Conservation (phyloP, 1,140 invertebrate genomes). For the Tetramorium alpestre region DNA sequence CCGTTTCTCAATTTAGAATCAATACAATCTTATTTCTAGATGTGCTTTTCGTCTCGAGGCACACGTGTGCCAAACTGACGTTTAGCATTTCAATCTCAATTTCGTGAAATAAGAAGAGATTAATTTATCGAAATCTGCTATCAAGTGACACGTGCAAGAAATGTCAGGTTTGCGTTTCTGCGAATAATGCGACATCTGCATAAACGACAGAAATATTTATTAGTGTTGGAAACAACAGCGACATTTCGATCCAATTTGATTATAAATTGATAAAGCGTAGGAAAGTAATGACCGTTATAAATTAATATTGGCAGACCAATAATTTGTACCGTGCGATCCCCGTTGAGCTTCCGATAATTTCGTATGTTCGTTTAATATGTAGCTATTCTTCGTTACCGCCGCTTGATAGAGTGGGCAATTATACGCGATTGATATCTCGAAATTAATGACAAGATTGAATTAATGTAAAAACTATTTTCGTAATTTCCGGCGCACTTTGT, state of each 20-base stretch:
- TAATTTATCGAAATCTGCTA: not conserved
- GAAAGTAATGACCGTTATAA: constrained; percentile 30
- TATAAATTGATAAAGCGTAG: constrained; percentile 5
- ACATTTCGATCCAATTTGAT: constrained; percentile 33
- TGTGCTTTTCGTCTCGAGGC: not conserved
- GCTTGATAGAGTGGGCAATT: constrained; percentile 9
- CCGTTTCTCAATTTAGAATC: not conserved
- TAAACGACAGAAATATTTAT: constrained; percentile 17
- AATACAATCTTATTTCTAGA: not conserved
- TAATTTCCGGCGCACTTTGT: not conserved
- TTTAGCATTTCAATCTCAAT: not conserved
- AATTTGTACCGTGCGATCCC: not conserved
- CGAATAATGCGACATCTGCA: not conserved
- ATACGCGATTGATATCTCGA: constrained; percentile 28
- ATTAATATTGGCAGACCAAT: constrained; percentile 40
- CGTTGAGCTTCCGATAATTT: constrained; percentile 30
- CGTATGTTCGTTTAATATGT: constrained; percentile 32
- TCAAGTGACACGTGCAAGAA: not conserved
- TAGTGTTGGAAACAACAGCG: not conserved
- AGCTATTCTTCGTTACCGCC: constrained; percentile 5
- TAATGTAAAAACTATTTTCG: constrained; percentile 6
- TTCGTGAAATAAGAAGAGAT: not conserved
- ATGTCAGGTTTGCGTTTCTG: not conserved
- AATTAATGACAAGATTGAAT: constrained; percentile 31
- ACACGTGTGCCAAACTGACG: not conserved